phyloP scores from a whole-genome alignment of 2,888 invertebrate species.

The Chrysina gloriosa region DNA sequence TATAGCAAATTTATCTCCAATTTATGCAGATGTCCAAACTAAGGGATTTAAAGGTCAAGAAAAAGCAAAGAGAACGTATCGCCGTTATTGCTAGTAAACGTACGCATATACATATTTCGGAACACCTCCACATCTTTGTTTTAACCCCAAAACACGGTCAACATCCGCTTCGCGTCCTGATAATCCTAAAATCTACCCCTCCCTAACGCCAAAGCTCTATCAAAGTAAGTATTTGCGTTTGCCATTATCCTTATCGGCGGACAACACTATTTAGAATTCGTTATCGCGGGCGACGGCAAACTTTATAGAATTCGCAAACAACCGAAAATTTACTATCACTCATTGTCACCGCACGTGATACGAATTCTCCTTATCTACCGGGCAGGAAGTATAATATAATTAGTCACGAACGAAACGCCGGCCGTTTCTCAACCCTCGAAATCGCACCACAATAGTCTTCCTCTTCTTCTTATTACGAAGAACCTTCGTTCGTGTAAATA shows the following conservation, averaged over 20 bases:
- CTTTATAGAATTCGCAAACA: slow-evolving; percentile 6
- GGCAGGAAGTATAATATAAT: slow-evolving; percentile 27
- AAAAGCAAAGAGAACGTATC: too few relatives aligned
- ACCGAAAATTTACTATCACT: slow-evolving; percentile 22
- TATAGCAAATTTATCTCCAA: too few relatives aligned
- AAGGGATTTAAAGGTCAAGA: too few relatives aligned
- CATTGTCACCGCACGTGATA: slow-evolving; percentile 31
- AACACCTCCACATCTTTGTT: too few relatives aligned
- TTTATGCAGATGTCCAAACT: too few relatives aligned
- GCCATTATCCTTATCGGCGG: neutral
- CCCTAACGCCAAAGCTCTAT: neutral
- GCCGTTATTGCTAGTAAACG: too few relatives aligned
- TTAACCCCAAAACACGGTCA: too few relatives aligned
- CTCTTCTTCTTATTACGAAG: neutral
- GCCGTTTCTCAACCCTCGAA: slow-evolving; percentile 21
- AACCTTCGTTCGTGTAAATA: neutral
- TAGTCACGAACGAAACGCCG: slow-evolving; percentile 22
- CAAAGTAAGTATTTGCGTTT: neutral
- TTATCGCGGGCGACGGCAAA: too few relatives aligned
- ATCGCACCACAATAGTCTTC: neutral
- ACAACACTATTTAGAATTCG: too few relatives aligned
- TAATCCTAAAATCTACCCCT: neutral
- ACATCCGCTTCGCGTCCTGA: too few relatives aligned
- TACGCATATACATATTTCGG: too few relatives aligned
- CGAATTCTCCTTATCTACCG: slow-evolving; percentile 5